These are phyloP conservation scores for Leucoptera coffeella DNA, from an alignment of 2,888 invertebrate genomes.

Conservation along the genomic window DNA sequence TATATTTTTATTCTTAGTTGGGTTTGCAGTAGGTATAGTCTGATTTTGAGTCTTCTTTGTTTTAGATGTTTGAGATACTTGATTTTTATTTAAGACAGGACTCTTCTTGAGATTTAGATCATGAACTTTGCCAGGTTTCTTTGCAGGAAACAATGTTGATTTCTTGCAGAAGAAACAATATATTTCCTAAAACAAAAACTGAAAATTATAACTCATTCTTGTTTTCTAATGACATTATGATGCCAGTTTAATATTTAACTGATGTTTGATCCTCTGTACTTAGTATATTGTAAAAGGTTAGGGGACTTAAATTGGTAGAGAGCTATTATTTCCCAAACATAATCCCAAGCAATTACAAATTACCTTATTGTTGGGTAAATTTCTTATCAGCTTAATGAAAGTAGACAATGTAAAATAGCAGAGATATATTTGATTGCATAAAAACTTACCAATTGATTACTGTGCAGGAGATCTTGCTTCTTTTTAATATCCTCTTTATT, in stretches of 20 bases:
- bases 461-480: constrained; percentile 12
- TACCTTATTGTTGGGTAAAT: no score
- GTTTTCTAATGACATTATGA: neutral
- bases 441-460: constrained; percentile 25
- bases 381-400: no score
- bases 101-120: constrained; percentile 1
- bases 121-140: constrained; percentile 14
- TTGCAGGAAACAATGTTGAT: constrained; percentile 11
- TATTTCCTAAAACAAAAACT: constrained; percentile 19
- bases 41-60: constrained; percentile 3
- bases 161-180: constrained; percentile 26
- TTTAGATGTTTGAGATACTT: neutral
- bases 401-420: no score
- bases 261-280: no score
- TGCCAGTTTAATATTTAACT: neutral
- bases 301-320: no score
- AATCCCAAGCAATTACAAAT: no score
- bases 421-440: no score
- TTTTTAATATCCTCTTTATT: constrained; percentile 6
- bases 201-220: neutral
- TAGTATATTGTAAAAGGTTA: no score
- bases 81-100: constrained; percentile 2
- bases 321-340: no score
- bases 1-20: constrained; percentile 6
- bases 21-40: constrained; percentile 5